Evolutionary conservation across 2,888 invertebrate species (phyloP), one percentile per base, ranked within the genome.

Genomic region (Trissolcus japonicus): DNA sequence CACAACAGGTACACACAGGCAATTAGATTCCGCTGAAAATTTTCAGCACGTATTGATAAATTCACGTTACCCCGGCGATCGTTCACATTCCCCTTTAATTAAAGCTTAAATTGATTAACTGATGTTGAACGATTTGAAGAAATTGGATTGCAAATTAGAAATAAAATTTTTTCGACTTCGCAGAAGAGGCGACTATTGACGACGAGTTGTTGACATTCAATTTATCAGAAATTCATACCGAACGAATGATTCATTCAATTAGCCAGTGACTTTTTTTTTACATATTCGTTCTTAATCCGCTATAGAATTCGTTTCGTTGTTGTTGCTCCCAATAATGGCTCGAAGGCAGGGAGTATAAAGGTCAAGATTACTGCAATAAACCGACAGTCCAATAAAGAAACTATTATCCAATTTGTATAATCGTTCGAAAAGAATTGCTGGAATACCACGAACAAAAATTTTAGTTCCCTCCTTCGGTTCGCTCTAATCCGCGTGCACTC

Each of bases 341-440:
- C 61, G 66, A 76, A 76, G 71, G 76, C 66, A 66, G 71, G 25
- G 71, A 76, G 76, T 67, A 76, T 72, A 76, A 76, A 76, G 72
- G 71, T 76, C 76, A 76, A 76, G 76, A 76, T 76, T 76, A 76
- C 76, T 66, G 76, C 72, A 67, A 72, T 72, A 76, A 71, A 76
- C 76, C 76, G 76, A 76, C 76, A 76, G 76, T 40, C 76, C 72
- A 76, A 76, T 76, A 76, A 76, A 76, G 76, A 72, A 67, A 72
- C 72, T 73, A 77, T 77, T 77, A 77, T 77, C 73, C 77, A 77
- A 77, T 77, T 77, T 77, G 77, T 78, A 78, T 78, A 78, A 78
- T 78, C 73, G 69, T 78, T 73, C 68, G 35, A 69, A 73, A 78
- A 73, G 77, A 78, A 78, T 78, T 73, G 77, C 65, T 78, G 65